These are phyloP conservation scores for Plebejus anna DNA, from an alignment of 2,888 invertebrate genomes.

Conservation along the genomic window DNA sequence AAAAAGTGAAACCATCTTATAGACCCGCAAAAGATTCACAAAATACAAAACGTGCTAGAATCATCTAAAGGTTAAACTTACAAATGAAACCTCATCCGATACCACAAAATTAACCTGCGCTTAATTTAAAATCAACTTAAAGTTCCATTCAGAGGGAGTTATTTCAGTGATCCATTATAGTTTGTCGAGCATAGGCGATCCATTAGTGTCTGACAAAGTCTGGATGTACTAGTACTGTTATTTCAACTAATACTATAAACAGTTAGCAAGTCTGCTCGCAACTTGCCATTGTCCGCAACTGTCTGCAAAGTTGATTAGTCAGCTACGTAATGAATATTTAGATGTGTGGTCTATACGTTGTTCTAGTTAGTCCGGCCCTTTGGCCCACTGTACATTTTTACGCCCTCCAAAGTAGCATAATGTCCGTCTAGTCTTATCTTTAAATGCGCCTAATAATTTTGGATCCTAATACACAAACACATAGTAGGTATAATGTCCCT, in stretches of 20 bases:
- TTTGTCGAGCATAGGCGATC: slow-evolving; percentile 68
- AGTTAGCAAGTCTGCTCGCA: slow-evolving; percentile 56
- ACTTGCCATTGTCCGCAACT: slow-evolving; percentile 59
- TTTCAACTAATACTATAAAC: slow-evolving; percentile 74
- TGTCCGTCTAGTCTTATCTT: too few relatives aligned
- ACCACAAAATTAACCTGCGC: background rate
- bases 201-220: slow-evolving; percentile 66
- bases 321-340: slow-evolving; percentile 28
- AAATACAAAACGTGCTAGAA: background rate
- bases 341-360: background rate
- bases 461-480: too few relatives aligned
- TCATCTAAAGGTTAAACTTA: background rate
- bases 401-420: too few relatives aligned
- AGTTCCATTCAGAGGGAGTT: slow-evolving; percentile 42
- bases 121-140: slow-evolving; percentile 45
- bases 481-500: too few relatives aligned
- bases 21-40: background rate
- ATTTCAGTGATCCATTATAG: slow-evolving; percentile 68
- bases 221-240: slow-evolving; percentile 63
- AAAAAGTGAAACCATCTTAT: too few relatives aligned
- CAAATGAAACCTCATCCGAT: background rate
- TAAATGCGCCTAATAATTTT: too few relatives aligned
- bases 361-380: background rate
- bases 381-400: background rate
- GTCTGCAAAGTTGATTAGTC: slow-evolving; percentile 60